Evolutionary conservation across 2,888 invertebrate genomes (phyloP).

Genomic region (Nymphalis polychloros): DNA sequence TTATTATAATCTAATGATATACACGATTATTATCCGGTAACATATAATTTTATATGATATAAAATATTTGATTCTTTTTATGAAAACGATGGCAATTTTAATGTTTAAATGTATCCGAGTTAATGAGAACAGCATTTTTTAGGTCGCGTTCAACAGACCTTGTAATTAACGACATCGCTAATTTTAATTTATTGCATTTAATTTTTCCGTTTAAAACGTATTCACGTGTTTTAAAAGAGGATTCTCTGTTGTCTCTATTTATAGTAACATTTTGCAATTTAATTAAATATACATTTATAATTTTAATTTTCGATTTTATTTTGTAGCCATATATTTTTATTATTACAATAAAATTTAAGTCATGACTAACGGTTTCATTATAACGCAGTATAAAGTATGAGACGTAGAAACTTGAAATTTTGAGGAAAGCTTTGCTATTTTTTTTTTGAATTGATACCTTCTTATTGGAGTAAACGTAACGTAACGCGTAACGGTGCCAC

Average conservation of each 20-base stretch:
- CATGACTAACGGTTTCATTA: too few relatives aligned
- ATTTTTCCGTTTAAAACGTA: conserved; percentile 2
- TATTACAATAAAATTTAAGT: too few relatives aligned
- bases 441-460: too few relatives aligned
- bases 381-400: too few relatives aligned
- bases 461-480: too few relatives aligned
- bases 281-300: background rate
- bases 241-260: background rate
- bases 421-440: too few relatives aligned
- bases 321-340: too few relatives aligned
- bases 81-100: background rate
- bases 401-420: too few relatives aligned
- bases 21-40: background rate
- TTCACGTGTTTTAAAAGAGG: background rate
- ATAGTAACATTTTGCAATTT: background rate
- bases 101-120: conserved; percentile 8
- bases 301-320: too few relatives aligned
- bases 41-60: background rate
- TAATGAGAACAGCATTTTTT: conserved; percentile 6
- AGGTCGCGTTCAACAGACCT: conserved; percentile 7
- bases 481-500: too few relatives aligned
- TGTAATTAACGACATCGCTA: conserved; percentile 12
- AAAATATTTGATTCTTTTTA: background rate
- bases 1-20: too few relatives aligned
- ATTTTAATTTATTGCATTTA: conserved; percentile 8